Evolutionary conservation across 1,140 invertebrate species (phyloP).

Genomic region (Drosophila tropicalis): DNA sequence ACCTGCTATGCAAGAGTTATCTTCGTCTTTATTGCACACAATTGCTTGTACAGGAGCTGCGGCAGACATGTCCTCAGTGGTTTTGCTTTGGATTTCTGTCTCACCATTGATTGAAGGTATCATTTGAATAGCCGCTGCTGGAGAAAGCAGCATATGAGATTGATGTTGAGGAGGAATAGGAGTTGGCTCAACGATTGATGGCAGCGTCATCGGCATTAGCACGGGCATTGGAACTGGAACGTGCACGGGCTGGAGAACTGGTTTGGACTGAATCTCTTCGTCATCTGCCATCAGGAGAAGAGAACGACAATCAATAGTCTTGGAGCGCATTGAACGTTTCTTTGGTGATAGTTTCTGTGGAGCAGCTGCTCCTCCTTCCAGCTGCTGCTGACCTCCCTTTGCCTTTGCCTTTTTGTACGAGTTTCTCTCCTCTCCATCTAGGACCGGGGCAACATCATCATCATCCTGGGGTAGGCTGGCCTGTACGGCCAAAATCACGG

Average conservation of each 20-base stretch:
- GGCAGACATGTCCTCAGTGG: background rate
- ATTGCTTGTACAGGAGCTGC: background rate
- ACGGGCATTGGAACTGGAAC: background rate
- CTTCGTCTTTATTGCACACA: background rate
- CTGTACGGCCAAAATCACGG: conserved; percentile 74
- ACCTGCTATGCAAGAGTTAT: background rate
- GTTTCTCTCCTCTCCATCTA: conserved; percentile 14
- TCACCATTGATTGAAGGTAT: background rate
- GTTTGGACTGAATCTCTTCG: background rate
- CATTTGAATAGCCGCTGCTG: background rate
- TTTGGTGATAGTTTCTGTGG: conserved; percentile 57
- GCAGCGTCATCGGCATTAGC: background rate
- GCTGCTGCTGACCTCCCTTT: background rate
- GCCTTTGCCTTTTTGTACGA: background rate
- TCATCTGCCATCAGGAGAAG: conserved; percentile 37
- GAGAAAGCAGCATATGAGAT: background rate
- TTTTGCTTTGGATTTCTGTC: background rate
- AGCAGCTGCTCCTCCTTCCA: conserved; percentile 15
- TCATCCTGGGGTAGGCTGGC: conserved; percentile 65
- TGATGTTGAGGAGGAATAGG: background rate
- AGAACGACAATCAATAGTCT: conserved; percentile 67
- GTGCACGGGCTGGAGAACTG: background rate
- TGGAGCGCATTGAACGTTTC: conserved; percentile 71
- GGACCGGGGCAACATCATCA: conserved; percentile 14
- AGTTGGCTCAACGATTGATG: background rate